Percentiles rank a stretch among this genome's conserved stretches.
These are phyloP conservation scores for Manacus vitellinus DNA, from an alignment of 2,113 vertebrate genomes.

Conservation along the genomic window DNA sequence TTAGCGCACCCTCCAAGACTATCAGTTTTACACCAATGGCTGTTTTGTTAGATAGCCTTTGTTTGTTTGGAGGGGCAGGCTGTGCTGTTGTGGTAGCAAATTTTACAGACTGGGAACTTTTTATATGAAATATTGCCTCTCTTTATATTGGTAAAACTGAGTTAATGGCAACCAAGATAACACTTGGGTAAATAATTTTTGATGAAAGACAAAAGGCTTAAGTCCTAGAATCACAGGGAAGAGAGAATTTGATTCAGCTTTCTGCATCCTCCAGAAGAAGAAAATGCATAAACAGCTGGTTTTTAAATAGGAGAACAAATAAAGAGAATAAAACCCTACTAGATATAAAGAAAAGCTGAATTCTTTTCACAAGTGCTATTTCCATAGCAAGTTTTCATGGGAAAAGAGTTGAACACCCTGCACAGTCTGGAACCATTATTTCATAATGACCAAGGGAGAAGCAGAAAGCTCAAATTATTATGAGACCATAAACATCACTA, in stretches of 20 bases:
- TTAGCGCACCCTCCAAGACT: background rate
- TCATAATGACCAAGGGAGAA: background rate
- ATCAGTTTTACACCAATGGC: background rate
- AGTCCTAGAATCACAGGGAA: background rate
- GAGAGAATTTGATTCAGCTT: background rate
- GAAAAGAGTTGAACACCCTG: background rate
- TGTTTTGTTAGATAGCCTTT: background rate
- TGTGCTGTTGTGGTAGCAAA: accelerated
- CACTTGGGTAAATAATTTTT: background rate
- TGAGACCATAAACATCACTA: background rate
- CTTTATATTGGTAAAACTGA: background rate
- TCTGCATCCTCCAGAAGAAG: background rate
- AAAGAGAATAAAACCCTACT: background rate
- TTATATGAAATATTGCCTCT: background rate
- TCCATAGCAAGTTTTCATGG: background rate
- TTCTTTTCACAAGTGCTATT: background rate
- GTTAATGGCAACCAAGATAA: background rate
- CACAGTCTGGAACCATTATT: background rate
- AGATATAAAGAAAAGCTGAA: background rate
- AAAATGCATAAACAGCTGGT: background rate
- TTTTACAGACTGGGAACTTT: background rate
- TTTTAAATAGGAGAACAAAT: background rate
- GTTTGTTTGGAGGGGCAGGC: background rate
- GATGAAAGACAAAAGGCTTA: background rate
- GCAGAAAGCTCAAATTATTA: background rate